Percentiles rank a stretch among this genome's conserved stretches.
Conservation (phyloP, 2,113 vertebrate species). For the Chlamydotis undulata region DNA sequence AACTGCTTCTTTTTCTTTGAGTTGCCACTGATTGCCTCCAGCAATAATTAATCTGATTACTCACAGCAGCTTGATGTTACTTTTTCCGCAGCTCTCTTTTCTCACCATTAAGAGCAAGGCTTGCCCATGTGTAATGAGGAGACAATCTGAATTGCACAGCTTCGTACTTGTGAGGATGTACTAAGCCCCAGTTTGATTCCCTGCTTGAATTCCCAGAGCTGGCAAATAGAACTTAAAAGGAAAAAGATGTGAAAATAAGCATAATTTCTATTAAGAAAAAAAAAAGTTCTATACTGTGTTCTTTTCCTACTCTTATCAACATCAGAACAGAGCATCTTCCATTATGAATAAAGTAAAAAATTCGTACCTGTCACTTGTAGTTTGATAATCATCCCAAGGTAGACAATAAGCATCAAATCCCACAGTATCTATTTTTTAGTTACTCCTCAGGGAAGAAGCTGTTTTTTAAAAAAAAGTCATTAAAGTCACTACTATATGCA, state of each 20-base stretch:
- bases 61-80: constrained; percentile 3
- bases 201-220: neutral
- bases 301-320: neutral
- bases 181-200: neutral
- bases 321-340: neutral
- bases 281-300: neutral
- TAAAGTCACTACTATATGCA: neutral
- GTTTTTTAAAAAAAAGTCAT: neutral
- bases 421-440: neutral
- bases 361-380: neutral
- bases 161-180: neutral
- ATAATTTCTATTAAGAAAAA: neutral
- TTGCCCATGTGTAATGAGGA: neutral
- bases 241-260: neutral
- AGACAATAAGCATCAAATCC: neutral
- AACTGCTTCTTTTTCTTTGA: neutral
- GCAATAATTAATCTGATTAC: constrained; percentile 50
- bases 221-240: neutral
- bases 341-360: neutral
- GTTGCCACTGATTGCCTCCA: neutral
- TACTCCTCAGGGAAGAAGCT: neutral
- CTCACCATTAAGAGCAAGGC: neutral
- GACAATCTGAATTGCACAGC: neutral
- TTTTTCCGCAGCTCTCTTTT: neutral
- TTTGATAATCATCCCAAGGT: neutral